Evolutionary conservation across 2,888 invertebrate genomes (phyloP).

Genomic region (Drosophila seclusa): DNA sequence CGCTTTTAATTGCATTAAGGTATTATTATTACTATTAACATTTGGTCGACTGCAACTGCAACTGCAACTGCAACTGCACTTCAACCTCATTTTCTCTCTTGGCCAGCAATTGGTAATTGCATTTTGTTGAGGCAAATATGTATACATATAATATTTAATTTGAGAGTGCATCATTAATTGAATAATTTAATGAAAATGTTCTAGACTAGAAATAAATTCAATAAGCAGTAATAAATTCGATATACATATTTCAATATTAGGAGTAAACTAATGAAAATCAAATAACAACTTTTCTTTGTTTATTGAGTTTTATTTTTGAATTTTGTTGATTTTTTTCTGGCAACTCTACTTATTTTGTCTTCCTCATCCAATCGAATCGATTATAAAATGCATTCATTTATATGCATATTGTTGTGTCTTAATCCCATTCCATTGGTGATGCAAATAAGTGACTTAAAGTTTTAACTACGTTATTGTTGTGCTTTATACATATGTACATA

Average conservation of each 20-base stretch:
- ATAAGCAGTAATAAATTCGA: neutral
- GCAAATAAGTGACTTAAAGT: constrained; percentile 1
- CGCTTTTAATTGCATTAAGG: neutral
- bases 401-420: neutral
- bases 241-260: neutral
- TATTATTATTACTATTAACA: neutral
- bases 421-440: neutral
- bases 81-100: neutral
- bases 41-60: neutral
- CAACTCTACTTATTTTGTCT: neutral
- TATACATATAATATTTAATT: neutral
- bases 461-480: neutral
- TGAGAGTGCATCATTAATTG: neutral
- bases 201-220: neutral
- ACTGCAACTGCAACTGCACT: neutral
- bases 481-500: too few species aligned
- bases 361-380: neutral
- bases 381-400: neutral
- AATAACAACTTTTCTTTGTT: neutral
- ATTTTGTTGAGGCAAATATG: neutral
- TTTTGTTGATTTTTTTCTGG: neutral
- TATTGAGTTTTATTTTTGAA: neutral
- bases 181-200: neutral
- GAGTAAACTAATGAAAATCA: neutral
- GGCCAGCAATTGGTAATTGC: neutral